These are phyloP conservation scores for Liparis tanakae DNA, from an alignment of 2,797 vertebrate genomes.

Conservation along the genomic window DNA sequence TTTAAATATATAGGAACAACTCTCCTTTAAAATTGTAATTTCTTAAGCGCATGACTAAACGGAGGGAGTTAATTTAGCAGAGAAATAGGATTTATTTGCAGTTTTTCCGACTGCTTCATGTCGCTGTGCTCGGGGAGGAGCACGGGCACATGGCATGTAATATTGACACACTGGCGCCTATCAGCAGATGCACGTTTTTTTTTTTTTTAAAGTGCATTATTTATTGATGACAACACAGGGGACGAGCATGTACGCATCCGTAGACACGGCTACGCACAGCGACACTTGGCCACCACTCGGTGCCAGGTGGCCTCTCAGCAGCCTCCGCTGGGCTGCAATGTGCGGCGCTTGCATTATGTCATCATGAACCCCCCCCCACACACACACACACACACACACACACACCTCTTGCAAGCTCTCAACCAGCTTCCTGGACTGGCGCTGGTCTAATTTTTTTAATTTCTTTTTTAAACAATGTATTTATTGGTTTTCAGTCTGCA, in stretches of 20 bases:
- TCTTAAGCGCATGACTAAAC: background rate
- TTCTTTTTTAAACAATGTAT: too few relatives aligned
- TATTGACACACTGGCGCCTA: background rate
- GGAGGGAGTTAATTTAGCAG: background rate
- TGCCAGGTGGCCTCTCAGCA: constrained; percentile 65
- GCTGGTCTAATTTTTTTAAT: too few relatives aligned
- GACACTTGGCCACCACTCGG: constrained; percentile 40
- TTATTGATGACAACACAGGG: background rate
- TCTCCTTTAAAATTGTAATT: background rate
- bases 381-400: too few relatives aligned
- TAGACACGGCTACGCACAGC: constrained; percentile 56
- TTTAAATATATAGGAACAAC: background rate
- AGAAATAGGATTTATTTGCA: background rate
- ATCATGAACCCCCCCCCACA: background rate
- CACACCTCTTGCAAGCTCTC: too few relatives aligned
- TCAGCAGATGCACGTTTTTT: constrained; percentile 10
- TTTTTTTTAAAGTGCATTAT: background rate
- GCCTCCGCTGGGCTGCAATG: constrained; percentile 31
- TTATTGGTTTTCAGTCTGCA: too few relatives aligned
- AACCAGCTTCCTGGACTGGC: too few relatives aligned
- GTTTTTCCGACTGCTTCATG: background rate
- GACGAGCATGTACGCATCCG: constrained; percentile 16
- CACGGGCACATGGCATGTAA: background rate
- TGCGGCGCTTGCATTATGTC: constrained; percentile 16
- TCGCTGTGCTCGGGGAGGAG: background rate